Base-by-base conservation (phyloP, 2,797 vertebrate genomes). In the Leptoclinus maculatus region DNA sequence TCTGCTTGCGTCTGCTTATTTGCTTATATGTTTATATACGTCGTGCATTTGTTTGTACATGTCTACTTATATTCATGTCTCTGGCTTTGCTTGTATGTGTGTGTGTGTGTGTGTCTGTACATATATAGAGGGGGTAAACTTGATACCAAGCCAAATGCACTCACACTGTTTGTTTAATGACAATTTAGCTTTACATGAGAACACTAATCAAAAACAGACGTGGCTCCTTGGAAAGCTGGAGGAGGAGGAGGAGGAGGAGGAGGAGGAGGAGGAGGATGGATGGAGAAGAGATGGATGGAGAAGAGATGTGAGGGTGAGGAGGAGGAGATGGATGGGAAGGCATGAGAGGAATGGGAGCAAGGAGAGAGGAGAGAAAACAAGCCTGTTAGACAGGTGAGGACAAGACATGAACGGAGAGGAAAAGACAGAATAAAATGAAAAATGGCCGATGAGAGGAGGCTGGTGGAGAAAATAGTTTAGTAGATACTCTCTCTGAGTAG, bases 151-250 rank as follows among this genome's bases (percentile, higher is more conserved):
- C 89, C 88, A 90, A 86, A 80, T 45, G 19, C 77, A 86, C 84
- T 90, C 84, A 57, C 83, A 77, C 83, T 90, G 87, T 93, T 92
- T 92, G 85, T 92, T 92, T 92, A 93, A 93, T 93, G 88, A 89
- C 88, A 92, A 91, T 93, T 94, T 92, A 83, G 85, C 83, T 92
- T 93, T 92, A 93, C 91, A 93, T 88, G 83, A 84, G 89, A 90
- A 78, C 29, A 8, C 78, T 92, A 93, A 93, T 93, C 66, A 39
- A 86, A 93, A 94, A 76, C 92, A 93, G 90, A 85, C 71, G 8
- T 7, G n/a, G 72, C 80, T 88, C 79, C 23, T 62, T 87, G 85
- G 67, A 85, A 85, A 54, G 81, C 49, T 53, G 60, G 63, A 83
- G 58, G 66, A 79, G 71, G 69, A 66, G 60, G 49, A 82, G 11